A percentile compares a stretch with the other conserved stretches of the same genome.
Evolutionary conservation across 2,113 vertebrate species (phyloP).

Genomic region (Oreocharis arfaki): DNA sequence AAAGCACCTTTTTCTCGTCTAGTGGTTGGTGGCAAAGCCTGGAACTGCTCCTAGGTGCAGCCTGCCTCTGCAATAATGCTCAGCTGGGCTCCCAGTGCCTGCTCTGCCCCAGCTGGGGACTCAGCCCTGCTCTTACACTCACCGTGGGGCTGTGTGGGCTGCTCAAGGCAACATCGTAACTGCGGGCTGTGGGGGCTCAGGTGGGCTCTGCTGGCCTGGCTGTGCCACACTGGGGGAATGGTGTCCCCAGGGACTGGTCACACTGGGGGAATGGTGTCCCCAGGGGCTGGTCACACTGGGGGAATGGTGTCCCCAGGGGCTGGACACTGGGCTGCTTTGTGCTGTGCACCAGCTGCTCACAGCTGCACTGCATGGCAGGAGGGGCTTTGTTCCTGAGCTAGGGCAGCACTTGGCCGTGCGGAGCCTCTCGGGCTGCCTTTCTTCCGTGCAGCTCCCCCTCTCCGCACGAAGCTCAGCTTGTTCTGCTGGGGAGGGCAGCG

Average conservation of each 20-base stretch:
- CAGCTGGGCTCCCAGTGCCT: neutral
- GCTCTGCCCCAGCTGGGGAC: neutral
- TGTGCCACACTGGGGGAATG: too few relatives aligned
- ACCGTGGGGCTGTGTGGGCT: neutral
- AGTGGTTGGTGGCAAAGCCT: neutral
- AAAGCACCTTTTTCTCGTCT: neutral
- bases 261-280: too few relatives aligned
- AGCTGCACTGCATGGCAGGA: neutral
- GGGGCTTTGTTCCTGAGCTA: neutral
- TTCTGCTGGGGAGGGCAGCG: rapidly evolving
- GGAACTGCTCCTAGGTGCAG: neutral
- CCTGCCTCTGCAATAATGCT: neutral
- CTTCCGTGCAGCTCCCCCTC: neutral
- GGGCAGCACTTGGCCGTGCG: neutral
- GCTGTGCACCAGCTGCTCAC: neutral
- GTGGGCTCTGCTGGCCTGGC: neutral
- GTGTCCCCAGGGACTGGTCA: too few relatives aligned
- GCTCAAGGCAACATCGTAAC: neutral
- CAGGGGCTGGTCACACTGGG: too few relatives aligned
- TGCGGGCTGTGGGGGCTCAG: neutral
- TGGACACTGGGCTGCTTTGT: neutral
- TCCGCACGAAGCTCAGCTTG: neutral
- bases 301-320: too few relatives aligned
- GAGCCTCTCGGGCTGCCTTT: neutral
- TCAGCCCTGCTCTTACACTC: neutral